Evolutionary conservation across 2,888 invertebrate genomes (phyloP), one percentile per base, ranked within the genome.

Genomic region (Beris chalybata): DNA sequence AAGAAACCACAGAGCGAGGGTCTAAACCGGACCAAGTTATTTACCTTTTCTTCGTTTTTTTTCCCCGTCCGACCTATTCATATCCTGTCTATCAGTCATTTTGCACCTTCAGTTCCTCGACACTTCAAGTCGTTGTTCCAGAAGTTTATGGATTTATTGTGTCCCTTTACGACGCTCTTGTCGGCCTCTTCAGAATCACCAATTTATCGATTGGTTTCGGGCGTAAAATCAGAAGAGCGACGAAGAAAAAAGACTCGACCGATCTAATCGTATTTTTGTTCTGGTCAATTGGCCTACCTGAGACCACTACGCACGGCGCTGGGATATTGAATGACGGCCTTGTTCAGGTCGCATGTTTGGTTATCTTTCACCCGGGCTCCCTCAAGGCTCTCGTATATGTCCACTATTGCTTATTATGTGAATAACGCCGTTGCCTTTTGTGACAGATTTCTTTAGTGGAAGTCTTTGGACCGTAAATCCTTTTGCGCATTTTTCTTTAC

Each of bases 71-170:
- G 7, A 29, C 31, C 59, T 50, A 61, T 61, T 61, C 52, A 61
- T 52, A 52, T 61, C 50, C 61, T 52, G 61, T 61, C 61, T 61
- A 61, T 61, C 61, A 52, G 61, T 61, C 61, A 61, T 52, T 61
- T 61, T 50, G 52, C 61, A 52, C 61, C 61, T 61, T 52, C 31
- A 22, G 52, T 38, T 61, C 43, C 38, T 50, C 52, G 61, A 61
- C 61, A 61, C 61, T 52, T 48, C 38, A n/a, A 15, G 30, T 9
- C 31, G 50, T 50, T 59, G 59, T 59, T 32, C 50, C 32, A 15
- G 50, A 9, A 52, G 50, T 61, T 52, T 52, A 61, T 61, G 32
- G 61, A 29, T 58, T 58, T 45, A 38, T 58, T 47, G 58, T 47
- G 12, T 5, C 12, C 32, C 43, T 32, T 22, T 5, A 38, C 5